These are phyloP conservation scores for Orientallactaga sibirica DNA, from an alignment of 2,797 vertebrate genomes.

Conservation along the genomic window DNA sequence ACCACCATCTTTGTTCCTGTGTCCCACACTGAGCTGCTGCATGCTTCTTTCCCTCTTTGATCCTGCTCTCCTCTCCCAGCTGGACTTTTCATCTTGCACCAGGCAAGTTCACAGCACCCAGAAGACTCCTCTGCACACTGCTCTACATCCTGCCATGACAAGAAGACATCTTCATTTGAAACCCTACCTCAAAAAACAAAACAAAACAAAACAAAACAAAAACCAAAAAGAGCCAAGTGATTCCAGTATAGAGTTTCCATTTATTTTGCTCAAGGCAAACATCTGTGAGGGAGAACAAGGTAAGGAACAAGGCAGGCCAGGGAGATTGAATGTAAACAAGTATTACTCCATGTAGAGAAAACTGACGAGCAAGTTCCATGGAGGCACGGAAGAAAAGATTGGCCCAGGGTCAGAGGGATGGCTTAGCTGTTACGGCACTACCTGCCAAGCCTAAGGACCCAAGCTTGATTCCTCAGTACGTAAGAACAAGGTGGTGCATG, in stretches of 20 bases:
- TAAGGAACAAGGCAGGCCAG: background rate
- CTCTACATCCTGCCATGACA: background rate
- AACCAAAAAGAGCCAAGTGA: background rate
- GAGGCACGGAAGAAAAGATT: background rate
- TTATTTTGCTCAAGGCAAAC: background rate
- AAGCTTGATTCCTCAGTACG: too few species aligned
- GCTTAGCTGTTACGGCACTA: too few species aligned
- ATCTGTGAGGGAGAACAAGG: background rate
- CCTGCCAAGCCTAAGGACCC: too few species aligned
- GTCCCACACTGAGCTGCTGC: background rate
- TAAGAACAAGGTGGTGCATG: too few species aligned
- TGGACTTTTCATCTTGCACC: background rate
- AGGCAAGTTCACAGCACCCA: background rate
- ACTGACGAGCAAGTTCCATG: background rate
- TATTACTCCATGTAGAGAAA: background rate
- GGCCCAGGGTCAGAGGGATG: background rate
- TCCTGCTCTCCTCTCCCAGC: background rate
- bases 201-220: too few species aligned
- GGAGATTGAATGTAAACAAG: background rate
- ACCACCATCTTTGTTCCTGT: background rate
- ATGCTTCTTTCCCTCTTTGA: background rate
- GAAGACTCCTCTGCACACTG: background rate
- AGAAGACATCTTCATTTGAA: background rate
- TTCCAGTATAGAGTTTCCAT: background rate
- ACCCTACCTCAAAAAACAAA: too few species aligned